Evolutionary conservation across 2,797 vertebrate genomes (phyloP), one percentile per base, ranked within the genome.

Genomic region (Bovichtus diacanthus): DNA sequence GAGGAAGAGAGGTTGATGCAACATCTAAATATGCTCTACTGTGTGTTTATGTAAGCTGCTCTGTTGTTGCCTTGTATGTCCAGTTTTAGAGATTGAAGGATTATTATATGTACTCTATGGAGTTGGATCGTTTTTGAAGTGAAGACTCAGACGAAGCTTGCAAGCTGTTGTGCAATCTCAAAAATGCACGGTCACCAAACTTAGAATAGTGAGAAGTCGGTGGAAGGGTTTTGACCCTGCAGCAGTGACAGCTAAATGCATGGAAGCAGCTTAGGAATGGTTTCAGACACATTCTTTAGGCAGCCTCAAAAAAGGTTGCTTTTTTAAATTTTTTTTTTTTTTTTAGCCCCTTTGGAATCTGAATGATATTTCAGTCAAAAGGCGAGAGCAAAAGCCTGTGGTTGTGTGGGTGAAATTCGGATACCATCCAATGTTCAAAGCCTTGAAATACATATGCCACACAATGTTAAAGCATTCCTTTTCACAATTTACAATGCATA

Each of bases 381-480:
- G 82, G 82, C 88, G 55, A 90, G 64, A 84, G 85, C 81, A 78
- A 90, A 87, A 84, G 87, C 90, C 90, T 93, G 92, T 66, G 92
- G 92, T 92, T 90, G 90, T 91, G 91, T 93, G 93, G 92, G 90
- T 90, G 90, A 92, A 94, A 90, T 90, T 86, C 85, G 79, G 92
- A 93, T 87, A 85, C 79, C 89, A 62, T 93, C 89, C 92, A 93
- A 87, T 74, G 89, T 92, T 92, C 88, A 92, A 93, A 92, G 92
- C 91, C 90, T 92, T 92, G 93, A 93, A 94, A 94, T 93, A 92
- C 90, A 92, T 85, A 91, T 74, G 89, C 89, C 90, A 90, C 92
- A 92, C 90, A 89, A 89, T 92, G 94, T 90, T 88, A 87, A 91
- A 89, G 90, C 90, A 87, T 93, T 93, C 90, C 88, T 91, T 89